Evolutionary conservation across 2,888 invertebrate species (phyloP).

Genomic region (Aporophyla lueneburgensis): DNA sequence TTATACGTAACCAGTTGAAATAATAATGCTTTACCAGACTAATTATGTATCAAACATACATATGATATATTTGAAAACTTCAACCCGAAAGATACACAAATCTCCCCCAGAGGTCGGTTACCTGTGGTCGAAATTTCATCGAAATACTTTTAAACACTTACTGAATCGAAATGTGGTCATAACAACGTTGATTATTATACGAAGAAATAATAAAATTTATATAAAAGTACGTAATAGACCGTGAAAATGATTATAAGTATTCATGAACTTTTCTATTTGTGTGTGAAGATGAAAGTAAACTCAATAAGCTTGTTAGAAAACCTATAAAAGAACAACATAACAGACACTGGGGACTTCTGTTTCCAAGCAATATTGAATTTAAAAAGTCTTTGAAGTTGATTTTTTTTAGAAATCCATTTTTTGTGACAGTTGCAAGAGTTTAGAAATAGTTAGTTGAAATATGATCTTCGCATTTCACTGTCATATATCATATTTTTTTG

Average conservation of each 20-base stretch:
- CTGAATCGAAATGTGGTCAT: not conserved
- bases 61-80: not conserved
- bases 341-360: not conserved
- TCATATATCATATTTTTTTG: slow-evolving; percentile 12
- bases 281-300: slow-evolving; percentile 44
- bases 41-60: not conserved
- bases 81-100: not conserved
- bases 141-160: not conserved
- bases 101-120: not conserved
- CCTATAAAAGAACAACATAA: slow-evolving; percentile 29
- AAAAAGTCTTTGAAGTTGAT: slow-evolving; percentile 41
- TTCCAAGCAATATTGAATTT: slow-evolving; percentile 5
- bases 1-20: slow-evolving; percentile 8
- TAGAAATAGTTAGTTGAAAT: slow-evolving; percentile 41
- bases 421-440: slow-evolving; percentile 26
- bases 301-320: slow-evolving; percentile 23
- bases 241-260: slow-evolving; percentile 28
- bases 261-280: slow-evolving; percentile 19
- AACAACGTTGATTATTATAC: slow-evolving; percentile 1
- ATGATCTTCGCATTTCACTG: slow-evolving; percentile 23
- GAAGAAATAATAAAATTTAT: slow-evolving; percentile 18
- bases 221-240: slow-evolving; percentile 14
- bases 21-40: not conserved
- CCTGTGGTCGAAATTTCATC: not conserved
- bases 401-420: slow-evolving; percentile 37